A percentile compares a stretch with the other conserved stretches of the same genome.
These are phyloP conservation scores for Ellobium chinense DNA, from an alignment of 2,888 invertebrate genomes.

Conservation along the genomic window DNA sequence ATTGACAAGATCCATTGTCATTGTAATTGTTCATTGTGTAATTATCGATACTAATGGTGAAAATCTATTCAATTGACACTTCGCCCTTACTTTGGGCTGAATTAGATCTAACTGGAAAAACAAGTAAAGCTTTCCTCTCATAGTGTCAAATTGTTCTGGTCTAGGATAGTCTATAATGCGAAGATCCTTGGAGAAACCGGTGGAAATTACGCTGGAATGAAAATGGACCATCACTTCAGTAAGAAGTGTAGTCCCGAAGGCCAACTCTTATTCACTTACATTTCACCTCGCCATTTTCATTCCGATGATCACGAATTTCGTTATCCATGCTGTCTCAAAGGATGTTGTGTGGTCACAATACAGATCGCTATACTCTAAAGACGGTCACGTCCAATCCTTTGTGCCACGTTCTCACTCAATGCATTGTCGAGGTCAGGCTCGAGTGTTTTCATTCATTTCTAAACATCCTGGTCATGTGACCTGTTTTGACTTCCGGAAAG, in stretches of 20 bases:
- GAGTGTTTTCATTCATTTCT: neutral
- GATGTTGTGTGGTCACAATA: neutral
- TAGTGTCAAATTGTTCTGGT: too few relatives aligned
- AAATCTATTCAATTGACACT: too few relatives aligned
- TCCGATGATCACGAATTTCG: neutral
- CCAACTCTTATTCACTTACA: slow-evolving; percentile 1
- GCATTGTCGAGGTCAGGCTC: neutral
- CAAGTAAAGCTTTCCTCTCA: too few relatives aligned
- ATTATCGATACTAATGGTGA: too few relatives aligned
- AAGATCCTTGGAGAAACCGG: too few relatives aligned
- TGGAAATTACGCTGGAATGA: too few relatives aligned
- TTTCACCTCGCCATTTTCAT: slow-evolving; percentile 20
- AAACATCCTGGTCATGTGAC: neutral
- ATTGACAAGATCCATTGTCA: too few relatives aligned
- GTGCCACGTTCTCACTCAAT: neutral
- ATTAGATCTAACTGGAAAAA: too few relatives aligned
- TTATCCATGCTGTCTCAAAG: neutral
- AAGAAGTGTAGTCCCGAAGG: neutral
- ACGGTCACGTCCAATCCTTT: neutral
- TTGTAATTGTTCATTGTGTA: too few relatives aligned
- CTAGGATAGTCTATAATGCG: too few relatives aligned
- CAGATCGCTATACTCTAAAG: neutral
- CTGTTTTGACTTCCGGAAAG: neutral
- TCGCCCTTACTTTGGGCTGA: too few relatives aligned
- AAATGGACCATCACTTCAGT: too few relatives aligned